A percentile compares a stretch with the other conserved stretches of the same genome.
These are phyloP conservation scores for Drosophila tropicalis DNA, from an alignment of 1,140 invertebrate genomes.

Conservation along the genomic window DNA sequence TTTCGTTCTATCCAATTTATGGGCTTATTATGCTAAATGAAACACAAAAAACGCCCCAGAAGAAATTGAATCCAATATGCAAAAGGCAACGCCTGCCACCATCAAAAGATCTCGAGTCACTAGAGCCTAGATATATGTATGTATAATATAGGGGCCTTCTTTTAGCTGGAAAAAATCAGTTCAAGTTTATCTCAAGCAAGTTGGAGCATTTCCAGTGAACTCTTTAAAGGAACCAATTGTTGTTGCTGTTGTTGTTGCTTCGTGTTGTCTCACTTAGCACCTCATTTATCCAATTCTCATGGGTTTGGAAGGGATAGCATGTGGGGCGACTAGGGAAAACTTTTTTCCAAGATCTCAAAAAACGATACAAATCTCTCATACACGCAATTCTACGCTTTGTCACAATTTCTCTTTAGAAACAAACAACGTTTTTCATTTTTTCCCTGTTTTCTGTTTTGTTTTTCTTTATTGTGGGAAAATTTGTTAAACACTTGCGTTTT, in stretches of 20 bases:
- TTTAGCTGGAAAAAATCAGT: slow-evolving; percentile 1
- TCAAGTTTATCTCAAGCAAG: slow-evolving; percentile 3
- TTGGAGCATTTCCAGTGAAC: background rate
- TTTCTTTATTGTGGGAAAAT: slow-evolving; percentile 58
- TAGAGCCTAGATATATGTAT: no score
- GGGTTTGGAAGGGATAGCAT: background rate
- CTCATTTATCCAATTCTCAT: background rate
- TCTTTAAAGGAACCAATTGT: slow-evolving; percentile 1
- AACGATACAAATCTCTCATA: slow-evolving; percentile 10
- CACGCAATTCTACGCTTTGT: slow-evolving; percentile 22
- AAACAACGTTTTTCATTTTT: slow-evolving; percentile 7
- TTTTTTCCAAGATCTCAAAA: slow-evolving; percentile 13
- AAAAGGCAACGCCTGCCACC: slow-evolving; percentile 37
- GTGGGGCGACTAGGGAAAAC: background rate
- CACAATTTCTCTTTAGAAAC: slow-evolving; percentile 11
- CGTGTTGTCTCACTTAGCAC: slow-evolving; percentile 13
- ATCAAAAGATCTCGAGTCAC: no score
- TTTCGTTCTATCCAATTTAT: slow-evolving; percentile 43
- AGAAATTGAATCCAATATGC: slow-evolving; percentile 3
- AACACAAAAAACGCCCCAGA: background rate
- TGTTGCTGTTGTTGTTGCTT: background rate
- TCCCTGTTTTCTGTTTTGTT: slow-evolving; percentile 32
- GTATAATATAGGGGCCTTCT: background rate
- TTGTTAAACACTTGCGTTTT: slow-evolving; percentile 17
- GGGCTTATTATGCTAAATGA: slow-evolving; percentile 56